A percentile compares a stretch with the other conserved stretches of the same genome.
phyloP scores from a whole-genome alignment of 2,797 vertebrate genomes.

The Dipus sagitta region DNA sequence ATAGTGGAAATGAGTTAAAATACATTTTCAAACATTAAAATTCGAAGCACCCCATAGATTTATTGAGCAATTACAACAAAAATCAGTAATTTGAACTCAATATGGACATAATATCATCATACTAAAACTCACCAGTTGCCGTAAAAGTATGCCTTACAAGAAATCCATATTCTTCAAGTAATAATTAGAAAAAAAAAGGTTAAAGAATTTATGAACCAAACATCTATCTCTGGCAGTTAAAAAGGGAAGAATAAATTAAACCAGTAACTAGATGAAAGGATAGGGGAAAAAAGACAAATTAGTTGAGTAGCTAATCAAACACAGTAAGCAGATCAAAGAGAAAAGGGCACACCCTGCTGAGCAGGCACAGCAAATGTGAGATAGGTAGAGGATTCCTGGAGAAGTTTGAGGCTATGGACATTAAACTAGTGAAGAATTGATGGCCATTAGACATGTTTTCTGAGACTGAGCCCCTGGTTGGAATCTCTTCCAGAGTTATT shows the following conservation, averaged over 20 bases:
- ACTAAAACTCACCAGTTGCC: neutral
- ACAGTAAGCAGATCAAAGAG: conserved; percentile 14
- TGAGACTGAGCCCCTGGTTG: neutral
- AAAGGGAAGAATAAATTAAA: conserved; percentile 47
- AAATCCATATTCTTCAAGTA: neutral
- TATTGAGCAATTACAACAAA: neutral
- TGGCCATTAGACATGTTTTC: neutral
- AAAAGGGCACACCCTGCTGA: neutral
- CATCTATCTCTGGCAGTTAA: neutral
- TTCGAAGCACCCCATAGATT: neutral
- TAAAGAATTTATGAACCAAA: conserved; percentile 4
- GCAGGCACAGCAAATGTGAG: neutral
- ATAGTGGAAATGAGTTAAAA: neutral
- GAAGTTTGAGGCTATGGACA: neutral
- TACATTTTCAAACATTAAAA: neutral
- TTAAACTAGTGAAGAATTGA: neutral
- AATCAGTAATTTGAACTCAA: neutral
- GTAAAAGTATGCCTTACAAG: neutral
- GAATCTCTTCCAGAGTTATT: neutral
- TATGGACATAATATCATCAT: neutral
- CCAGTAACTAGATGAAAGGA: neutral
- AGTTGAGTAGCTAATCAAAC: neutral
- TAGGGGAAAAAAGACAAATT: neutral
- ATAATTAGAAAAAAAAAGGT: conserved; percentile 32
- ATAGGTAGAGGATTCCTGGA: neutral